phyloP scores from a whole-genome alignment of 2,888 invertebrate species.

The Amitus sp. region DNA sequence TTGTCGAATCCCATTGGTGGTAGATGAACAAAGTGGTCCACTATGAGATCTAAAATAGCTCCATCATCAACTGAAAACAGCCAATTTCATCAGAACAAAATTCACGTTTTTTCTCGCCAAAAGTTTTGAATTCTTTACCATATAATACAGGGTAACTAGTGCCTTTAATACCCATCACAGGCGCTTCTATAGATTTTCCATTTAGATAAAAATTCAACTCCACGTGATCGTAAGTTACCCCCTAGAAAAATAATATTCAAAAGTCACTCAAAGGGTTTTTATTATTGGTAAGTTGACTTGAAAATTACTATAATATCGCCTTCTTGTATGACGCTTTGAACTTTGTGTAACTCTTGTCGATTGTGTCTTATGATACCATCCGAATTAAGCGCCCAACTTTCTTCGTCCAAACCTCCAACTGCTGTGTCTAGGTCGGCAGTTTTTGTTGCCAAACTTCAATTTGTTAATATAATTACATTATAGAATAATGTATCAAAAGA shows the following conservation, averaged over 20 bases:
- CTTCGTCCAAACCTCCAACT: constrained; percentile 83
- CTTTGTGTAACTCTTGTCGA: constrained; percentile 74
- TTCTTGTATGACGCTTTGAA: constrained; percentile 78
- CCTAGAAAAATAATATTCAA: constrained; percentile 69
- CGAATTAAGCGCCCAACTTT: constrained; percentile 94
- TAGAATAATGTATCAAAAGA: too few relatives aligned
- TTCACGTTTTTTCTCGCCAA: too few relatives aligned
- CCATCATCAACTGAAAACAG: constrained; percentile 90
- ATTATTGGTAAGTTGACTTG: too few relatives aligned
- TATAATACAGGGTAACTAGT: constrained; percentile 92
- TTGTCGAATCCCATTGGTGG: constrained; percentile 87
- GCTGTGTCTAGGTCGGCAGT: constrained; percentile 87
- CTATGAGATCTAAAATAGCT: constrained; percentile 93
- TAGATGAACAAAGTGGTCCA: constrained; percentile 87
- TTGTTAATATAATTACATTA: too few relatives aligned
- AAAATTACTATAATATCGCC: constrained; percentile 86
- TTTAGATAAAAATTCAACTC: constrained; percentile 95
- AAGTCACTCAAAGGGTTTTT: not conserved
- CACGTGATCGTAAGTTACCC: constrained; percentile 95
- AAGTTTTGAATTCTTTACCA: too few relatives aligned
- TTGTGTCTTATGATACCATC: constrained; percentile 89
- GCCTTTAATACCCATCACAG: constrained; percentile 88
- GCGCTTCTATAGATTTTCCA: constrained; percentile 86
- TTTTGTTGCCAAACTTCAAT: constrained; percentile 89
- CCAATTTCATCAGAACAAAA: constrained; percentile 4